Evolutionary conservation across 2,113 vertebrate species (phyloP), one percentile per base, ranked within the genome.

Genomic region (Xiphorhynchus elegans): DNA sequence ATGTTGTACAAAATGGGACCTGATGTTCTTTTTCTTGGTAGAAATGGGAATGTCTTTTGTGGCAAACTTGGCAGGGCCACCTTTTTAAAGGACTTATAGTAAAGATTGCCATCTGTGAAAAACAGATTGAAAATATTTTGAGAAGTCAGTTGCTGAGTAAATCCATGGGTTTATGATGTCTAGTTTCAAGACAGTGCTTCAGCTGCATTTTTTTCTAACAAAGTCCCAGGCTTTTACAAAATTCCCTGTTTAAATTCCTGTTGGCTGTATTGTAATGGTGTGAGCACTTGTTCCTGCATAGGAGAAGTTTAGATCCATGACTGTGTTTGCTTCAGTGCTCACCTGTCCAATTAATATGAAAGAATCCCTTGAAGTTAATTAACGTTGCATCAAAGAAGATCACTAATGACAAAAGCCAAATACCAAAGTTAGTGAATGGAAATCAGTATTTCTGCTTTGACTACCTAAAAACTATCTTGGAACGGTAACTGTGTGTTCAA

Each of bases 351-450:
- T 73, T 94, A 83, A 70, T 87, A 78, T 10, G 62, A 93, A 90
- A 44, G 39, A 87, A 66, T 62, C 25, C 63, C 35, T 81, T 62
- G 55, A 90, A 95, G 74, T 87, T 89, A 96, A 82, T 73, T 95
- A 88, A 58, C 58, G 19, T 85, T 95, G 28, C 53, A 70, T 73
- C 82, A 52, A 76, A 74, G 26, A 63, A 85, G 60, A 52, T 13
- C 17, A 9, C 16, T 58, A 47, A 67, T 50, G 62, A 53, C 44
- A 79, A 96, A 94, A 95, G 26, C 20, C 18, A 89, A 42, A 33
- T 20, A 47, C 35, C 25, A 77, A 87, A 76, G 55, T 25, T 16
- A 37, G 58, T 59, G n/a, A 25, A 59, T 37, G n/a, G 25, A 59
- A 37, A 37, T 25, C 58, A 59, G n/a, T 59, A 59, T 59, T 59